These are phyloP conservation scores for Drosophila quasianomalipes DNA, from an alignment of 2,888 invertebrate genomes.

Conservation along the genomic window DNA sequence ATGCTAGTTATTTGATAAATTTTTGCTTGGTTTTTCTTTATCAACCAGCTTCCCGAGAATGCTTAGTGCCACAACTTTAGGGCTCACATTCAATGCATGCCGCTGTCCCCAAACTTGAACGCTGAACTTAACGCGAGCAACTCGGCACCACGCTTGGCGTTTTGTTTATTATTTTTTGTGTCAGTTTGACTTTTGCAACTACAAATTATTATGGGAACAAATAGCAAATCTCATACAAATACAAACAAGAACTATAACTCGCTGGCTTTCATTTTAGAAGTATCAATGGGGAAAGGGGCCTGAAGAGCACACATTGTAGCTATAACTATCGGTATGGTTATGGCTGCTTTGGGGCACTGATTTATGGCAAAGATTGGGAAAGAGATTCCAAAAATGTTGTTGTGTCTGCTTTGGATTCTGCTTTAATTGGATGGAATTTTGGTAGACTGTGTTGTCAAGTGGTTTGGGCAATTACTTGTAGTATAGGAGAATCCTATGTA, in stretches of 20 bases:
- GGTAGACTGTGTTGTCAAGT: conserved; percentile 13
- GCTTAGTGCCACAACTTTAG: conserved; percentile 44
- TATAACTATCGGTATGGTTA: conserved; percentile 16
- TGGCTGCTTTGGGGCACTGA: conserved; percentile 36
- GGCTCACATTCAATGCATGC: conserved; percentile 40
- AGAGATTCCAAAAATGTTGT: conserved; percentile 3
- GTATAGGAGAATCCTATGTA: neutral
- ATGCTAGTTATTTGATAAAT: conserved; percentile 1
- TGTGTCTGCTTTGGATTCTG: neutral
- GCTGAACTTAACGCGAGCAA: conserved; percentile 14
- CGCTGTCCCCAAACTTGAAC: conserved; percentile 39
- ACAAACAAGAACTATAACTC: conserved; percentile 37
- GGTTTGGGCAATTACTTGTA: neutral
- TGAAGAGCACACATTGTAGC: conserved; percentile 1
- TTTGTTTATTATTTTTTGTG: conserved; percentile 53
- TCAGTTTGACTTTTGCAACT: conserved; percentile 55
- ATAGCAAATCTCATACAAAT: conserved; percentile 35
- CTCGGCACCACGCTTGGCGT: conserved; percentile 30
- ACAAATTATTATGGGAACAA: conserved; percentile 52
- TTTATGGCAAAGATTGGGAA: conserved; percentile 35
- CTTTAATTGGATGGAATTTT: conserved; percentile 29
- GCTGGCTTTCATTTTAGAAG: neutral
- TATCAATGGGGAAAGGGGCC: neutral
- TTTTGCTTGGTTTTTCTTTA: conserved; percentile 7
- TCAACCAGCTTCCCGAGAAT: neutral